Base-by-base conservation (phyloP, 2,888 invertebrate genomes). In the Pemphredon lugubris region DNA sequence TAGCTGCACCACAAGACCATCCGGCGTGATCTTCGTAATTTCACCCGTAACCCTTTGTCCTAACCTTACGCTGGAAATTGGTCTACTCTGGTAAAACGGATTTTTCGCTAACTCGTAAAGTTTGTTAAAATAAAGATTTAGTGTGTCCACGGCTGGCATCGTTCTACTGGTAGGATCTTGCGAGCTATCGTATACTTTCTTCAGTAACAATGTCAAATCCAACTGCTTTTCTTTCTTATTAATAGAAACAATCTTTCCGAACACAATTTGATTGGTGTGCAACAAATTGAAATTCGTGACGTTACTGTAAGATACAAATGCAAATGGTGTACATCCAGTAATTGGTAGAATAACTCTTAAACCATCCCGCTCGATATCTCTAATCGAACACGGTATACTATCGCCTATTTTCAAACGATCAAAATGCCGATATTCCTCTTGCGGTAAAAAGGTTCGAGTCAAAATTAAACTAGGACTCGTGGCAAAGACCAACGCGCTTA, bases 1-100 rank as follows among this genome's bases (percentile, higher is more conserved):
- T 30, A 93, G 34, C 26, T 78, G 82, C 5, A 90, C 34, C 1
- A 88, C 77, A 4, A 89, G 66, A 11, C 87, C 88, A 30, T 82
- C 57, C 0, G 81, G 75, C 0, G 84, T 87, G 1, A 88, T 66
- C 44, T 83, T 86, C 1, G 81, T 81, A 9, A 90, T 76, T 13
- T 48, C 70, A 0, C 86, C 90, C 2, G 44, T 53, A 2, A 90
- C 69, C 54, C 67, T 81, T 37, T 87, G 82, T 2, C 90, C 90
- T 1, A 90, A 66, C 14, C 47, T 72, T 1, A 80, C 73, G 6
- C 66, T 68, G 0, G 83, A 82, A 26, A 90, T 82, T 0, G 85
- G 73, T 30, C 77, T 84, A 5, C 57, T 75, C 0, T 75, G 60
- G 20, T 84, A 86, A 45, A 79, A 84, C 16, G 81, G 26, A 26